Evolutionary conservation across 1,140 invertebrate species (phyloP).

Genomic region (Bombus fervidus): DNA sequence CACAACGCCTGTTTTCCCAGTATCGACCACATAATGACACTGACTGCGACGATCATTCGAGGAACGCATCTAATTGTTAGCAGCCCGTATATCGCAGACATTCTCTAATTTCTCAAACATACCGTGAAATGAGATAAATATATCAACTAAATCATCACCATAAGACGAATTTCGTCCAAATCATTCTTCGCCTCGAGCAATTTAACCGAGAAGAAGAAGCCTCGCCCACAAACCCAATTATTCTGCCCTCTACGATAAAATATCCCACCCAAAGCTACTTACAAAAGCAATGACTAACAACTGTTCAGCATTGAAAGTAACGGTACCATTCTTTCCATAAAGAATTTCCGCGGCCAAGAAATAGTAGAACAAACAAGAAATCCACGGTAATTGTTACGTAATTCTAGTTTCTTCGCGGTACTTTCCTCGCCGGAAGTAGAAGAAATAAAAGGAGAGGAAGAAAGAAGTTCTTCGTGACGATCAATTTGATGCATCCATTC

Average conservation of each 20-base stretch:
- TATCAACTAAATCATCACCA: not conserved
- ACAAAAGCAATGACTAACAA: not conserved
- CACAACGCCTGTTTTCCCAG: not conserved
- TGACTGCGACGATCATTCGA: not conserved
- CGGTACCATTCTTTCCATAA: not conserved
- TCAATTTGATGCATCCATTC: not conserved
- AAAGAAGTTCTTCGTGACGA: too few species aligned
- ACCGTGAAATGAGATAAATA: not conserved
- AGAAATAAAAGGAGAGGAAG: not conserved
- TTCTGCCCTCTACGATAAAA: not conserved
- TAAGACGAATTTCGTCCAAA: not conserved
- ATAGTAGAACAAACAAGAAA: not conserved
- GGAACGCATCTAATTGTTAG: not conserved
- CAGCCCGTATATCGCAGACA: not conserved
- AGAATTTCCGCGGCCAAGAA: conserved; percentile 12
- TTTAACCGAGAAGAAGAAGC: not conserved
- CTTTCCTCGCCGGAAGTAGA: not conserved
- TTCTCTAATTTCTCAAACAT: not conserved
- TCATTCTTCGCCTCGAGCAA: not conserved
- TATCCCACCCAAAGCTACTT: not conserved
- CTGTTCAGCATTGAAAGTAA: not conserved
- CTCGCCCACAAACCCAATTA: not conserved
- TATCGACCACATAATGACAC: not conserved
- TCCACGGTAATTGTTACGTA: not conserved
- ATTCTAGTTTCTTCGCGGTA: not conserved